Percentiles rank a stretch among this genome's conserved stretches.
Evolutionary conservation across 2,888 invertebrate genomes (phyloP).

Genomic region (Graphium colonna): DNA sequence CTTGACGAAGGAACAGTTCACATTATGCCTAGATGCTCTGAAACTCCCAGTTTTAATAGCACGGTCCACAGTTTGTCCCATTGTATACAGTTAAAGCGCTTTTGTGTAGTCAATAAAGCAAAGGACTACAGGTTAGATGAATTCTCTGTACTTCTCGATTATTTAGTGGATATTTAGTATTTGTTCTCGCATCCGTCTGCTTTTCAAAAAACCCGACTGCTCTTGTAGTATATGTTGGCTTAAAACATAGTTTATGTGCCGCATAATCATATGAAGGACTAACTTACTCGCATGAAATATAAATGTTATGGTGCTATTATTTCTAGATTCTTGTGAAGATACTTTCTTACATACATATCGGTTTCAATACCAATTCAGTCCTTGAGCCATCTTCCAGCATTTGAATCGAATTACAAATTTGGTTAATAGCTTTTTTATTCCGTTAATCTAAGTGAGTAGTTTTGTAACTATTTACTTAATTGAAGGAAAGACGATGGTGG

Average conservation of each 20-base stretch:
- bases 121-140: constrained; percentile 15
- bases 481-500: too few relatives aligned
- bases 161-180: constrained; percentile 23
- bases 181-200: constrained; percentile 25
- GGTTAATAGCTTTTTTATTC: too few relatives aligned
- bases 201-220: constrained; percentile 28
- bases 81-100: constrained; percentile 25
- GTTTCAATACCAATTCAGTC: too few relatives aligned
- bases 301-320: background rate
- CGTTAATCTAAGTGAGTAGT: too few relatives aligned
- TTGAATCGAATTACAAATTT: too few relatives aligned
- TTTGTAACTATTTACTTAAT: too few relatives aligned
- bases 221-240: constrained; percentile 24
- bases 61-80: constrained; percentile 22
- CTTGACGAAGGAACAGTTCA: too few relatives aligned
- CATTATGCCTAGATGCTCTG: constrained; percentile 18
- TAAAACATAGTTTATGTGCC: background rate
- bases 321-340: background rate
- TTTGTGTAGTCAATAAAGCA: constrained; percentile 26
- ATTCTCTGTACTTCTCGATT: constrained; percentile 23
- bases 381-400: too few relatives aligned
- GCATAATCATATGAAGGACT: background rate
- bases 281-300: background rate
- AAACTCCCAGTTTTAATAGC: constrained; percentile 18
- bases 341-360: background rate